Conservation (phyloP, 2,797 vertebrate genomes). For the Erpetoichthys calabaricus region DNA sequence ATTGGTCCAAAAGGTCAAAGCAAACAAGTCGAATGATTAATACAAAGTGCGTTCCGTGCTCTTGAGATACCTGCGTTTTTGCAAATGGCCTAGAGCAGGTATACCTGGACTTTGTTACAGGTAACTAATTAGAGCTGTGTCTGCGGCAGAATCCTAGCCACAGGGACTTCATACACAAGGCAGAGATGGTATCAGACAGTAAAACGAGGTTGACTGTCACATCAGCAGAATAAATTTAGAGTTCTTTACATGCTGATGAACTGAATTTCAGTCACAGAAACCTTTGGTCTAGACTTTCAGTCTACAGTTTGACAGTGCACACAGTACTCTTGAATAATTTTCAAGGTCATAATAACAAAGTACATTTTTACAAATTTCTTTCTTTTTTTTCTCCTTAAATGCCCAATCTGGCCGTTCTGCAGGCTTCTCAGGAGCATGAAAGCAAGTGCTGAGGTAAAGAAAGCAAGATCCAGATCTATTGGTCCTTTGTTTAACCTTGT, state of each 20-base stretch:
- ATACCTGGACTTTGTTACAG: constrained; percentile 67
- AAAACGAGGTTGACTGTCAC: constrained; percentile 43
- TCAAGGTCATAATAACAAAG: constrained; percentile 2
- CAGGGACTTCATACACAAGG: constrained; percentile 56
- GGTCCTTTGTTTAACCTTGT: neutral
- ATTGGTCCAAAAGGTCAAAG: constrained; percentile 45
- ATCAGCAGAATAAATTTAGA: constrained; percentile 60
- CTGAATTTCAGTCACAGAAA: constrained; percentile 53
- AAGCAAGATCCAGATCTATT: neutral
- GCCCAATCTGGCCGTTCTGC: neutral
- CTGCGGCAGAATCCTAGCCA: constrained; percentile 61
- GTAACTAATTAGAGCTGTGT: constrained; percentile 69
- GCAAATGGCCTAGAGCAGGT: constrained; percentile 11
- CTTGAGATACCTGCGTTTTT: constrained; percentile 2
- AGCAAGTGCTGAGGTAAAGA: neutral
- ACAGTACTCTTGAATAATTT: constrained; percentile 26
- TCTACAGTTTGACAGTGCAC: constrained; percentile 61
- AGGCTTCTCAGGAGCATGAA: neutral
- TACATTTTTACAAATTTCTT: constrained; percentile 1
- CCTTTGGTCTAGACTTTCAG: constrained; percentile 66
- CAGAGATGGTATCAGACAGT: constrained; percentile 68
- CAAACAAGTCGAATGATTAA: constrained; percentile 51
- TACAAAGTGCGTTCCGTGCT: constrained; percentile 25
- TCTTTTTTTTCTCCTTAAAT: neutral
- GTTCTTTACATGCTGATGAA: constrained; percentile 59